Evolutionary conservation across 1,140 invertebrate species (phyloP), one percentile per base, ranked within the genome.

Genomic region (Heliconius himera): DNA sequence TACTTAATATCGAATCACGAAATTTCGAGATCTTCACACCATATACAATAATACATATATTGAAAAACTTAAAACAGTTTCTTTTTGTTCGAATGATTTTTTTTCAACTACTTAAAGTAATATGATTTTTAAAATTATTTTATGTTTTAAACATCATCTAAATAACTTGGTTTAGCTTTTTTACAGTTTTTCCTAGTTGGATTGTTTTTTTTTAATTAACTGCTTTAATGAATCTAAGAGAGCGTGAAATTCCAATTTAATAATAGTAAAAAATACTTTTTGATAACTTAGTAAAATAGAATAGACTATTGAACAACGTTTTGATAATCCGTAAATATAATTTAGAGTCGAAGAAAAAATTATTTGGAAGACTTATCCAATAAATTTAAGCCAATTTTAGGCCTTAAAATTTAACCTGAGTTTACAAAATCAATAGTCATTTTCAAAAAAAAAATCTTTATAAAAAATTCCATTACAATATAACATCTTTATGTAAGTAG

Each of bases 331-430:
- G 26, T 66, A 66, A 29, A 66, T 66, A 66, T 16, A 66, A 66
- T 29, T 29, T 66, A 9, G 22, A 66, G 22, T 66, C 9, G 9
- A 13, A 66, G 60, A 66, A n/a, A 66, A 60, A 26, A 56, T 29
- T 3, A 29, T 29, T 29, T 66, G 60, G 60, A 66, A 66, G 60
- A 66, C 60, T 66, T 66, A 66, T 66, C 60, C 60, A 66, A 66
- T 66, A 66, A 29, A 26, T 66, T 76, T 76, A 76, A 76, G 74
- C 56, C 74, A 38, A 70, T 29, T 49, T 26, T 76, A 76, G 74
- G 74, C 74, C 74, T 70, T 8, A 46, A 49, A 66, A 66, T 66
- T 66, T 16, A 66, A 66, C 9, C 60, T 66, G 11, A 66, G 16
- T 29, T 56, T 29, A 29, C 22, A 66, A 66, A 66, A 66, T 66